phyloP scores from a whole-genome alignment of 2,888 invertebrate genomes.

The Tryphoninae sp. region DNA sequence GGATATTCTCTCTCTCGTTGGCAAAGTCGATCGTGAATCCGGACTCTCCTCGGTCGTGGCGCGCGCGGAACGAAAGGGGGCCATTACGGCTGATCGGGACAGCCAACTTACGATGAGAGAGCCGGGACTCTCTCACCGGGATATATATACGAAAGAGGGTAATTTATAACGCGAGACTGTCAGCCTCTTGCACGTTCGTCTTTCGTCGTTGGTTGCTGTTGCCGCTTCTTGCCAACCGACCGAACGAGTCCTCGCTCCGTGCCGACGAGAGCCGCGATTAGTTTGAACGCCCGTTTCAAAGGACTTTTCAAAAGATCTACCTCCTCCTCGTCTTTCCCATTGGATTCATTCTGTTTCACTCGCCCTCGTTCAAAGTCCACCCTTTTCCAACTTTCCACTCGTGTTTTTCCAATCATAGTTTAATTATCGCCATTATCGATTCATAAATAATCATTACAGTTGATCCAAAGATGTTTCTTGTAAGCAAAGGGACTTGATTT shows the following conservation, averaged over 20 bases:
- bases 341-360: background rate
- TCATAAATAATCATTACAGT: background rate
- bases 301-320: background rate
- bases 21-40: conserved; percentile 60
- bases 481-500: background rate
- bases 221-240: conserved; percentile 60
- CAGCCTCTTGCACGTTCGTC: conserved; percentile 53
- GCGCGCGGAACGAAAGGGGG: conserved; percentile 61
- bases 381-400: conserved; percentile 7
- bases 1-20: conserved; percentile 59
- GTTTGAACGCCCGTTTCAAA: conserved; percentile 59
- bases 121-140: conserved; percentile 14
- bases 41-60: conserved; percentile 32
- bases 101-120: conserved; percentile 19
- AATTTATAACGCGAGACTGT: conserved; percentile 64
- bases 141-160: conserved; percentile 61
- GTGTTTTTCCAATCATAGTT: background rate
- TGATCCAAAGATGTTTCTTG: background rate
- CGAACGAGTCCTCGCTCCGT: conserved; percentile 60
- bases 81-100: conserved; percentile 63
- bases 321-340: background rate
- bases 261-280: conserved; percentile 56
- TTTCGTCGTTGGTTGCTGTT: conserved; percentile 36
- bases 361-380: background rate
- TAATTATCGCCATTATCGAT: background rate